Conservation (phyloP, 1,140 invertebrate species). For the Sarcophaga peregrina region DNA sequence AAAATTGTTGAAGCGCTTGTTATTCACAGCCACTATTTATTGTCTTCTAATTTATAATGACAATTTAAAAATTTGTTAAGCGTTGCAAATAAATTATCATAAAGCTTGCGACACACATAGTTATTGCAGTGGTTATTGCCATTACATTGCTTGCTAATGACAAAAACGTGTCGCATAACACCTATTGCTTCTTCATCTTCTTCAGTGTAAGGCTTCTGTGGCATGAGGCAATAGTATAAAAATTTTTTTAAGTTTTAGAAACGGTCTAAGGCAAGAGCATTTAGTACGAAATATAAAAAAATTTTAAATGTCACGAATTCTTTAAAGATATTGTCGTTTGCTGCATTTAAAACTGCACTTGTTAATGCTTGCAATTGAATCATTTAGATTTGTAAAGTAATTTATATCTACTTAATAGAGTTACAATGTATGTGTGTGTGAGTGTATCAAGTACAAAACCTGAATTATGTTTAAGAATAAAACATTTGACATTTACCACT, state of each 20-base stretch:
- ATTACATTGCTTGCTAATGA: background rate
- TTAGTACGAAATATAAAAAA: background rate
- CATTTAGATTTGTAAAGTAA: no score
- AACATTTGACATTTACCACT: no score
- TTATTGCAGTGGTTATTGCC: background rate
- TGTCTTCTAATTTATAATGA: no score
- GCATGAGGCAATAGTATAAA: background rate
- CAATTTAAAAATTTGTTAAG: background rate
- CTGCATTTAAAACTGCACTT: no score
- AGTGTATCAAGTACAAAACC: no score
- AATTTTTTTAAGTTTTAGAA: no score
- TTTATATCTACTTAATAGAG: no score
- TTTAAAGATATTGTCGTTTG: background rate
- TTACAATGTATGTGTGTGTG: no score
- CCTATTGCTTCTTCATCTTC: background rate
- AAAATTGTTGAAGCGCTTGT: background rate
- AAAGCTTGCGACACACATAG: background rate
- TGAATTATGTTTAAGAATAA: no score
- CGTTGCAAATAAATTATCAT: background rate
- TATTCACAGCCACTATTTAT: no score
- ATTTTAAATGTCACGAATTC: constrained; percentile 17
- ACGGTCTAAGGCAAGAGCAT: no score
- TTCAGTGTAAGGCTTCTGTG: background rate
- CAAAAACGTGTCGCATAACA: constrained; percentile 10
- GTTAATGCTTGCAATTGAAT: no score